phyloP scores from a whole-genome alignment of 1,140 invertebrate genomes.

The Pemphigus obesinymphae region DNA sequence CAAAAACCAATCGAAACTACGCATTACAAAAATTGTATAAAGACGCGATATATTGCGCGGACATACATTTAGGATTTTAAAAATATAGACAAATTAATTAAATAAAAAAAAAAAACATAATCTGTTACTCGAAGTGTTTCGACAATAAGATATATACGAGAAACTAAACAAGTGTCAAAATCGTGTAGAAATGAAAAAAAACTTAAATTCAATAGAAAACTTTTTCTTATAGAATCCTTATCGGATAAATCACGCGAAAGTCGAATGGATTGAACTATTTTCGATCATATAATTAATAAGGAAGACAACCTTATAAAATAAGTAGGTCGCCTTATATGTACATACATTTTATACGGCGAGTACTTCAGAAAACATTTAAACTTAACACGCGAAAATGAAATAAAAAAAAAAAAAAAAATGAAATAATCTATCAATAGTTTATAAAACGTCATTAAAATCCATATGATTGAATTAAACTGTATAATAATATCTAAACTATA shows the following conservation, averaged over 20 bases:
- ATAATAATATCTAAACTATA: too few relatives aligned
- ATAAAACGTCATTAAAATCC: too few relatives aligned
- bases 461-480: too few relatives aligned
- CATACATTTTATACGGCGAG: not conserved
- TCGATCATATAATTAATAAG: not conserved
- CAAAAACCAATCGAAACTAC: not conserved
- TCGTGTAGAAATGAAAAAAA: not conserved
- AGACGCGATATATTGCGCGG: too few relatives aligned
- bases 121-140: too few relatives aligned
- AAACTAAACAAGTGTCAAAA: too few relatives aligned
- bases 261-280: not conserved
- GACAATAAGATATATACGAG: too few relatives aligned
- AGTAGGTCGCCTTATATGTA: not conserved
- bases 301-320: not conserved
- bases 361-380: not conserved
- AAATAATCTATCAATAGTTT: not conserved
- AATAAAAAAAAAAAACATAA: too few relatives aligned
- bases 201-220: not conserved
- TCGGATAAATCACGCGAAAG: not conserved
- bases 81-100: too few relatives aligned
- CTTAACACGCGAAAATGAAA: constrained; percentile 15
- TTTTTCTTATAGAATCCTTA: not conserved
- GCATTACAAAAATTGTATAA: too few relatives aligned
- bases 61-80: too few relatives aligned
- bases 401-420: not conserved